phyloP scores from a whole-genome alignment of 2,797 vertebrate species.

The Chiloscyllium punctatum region DNA sequence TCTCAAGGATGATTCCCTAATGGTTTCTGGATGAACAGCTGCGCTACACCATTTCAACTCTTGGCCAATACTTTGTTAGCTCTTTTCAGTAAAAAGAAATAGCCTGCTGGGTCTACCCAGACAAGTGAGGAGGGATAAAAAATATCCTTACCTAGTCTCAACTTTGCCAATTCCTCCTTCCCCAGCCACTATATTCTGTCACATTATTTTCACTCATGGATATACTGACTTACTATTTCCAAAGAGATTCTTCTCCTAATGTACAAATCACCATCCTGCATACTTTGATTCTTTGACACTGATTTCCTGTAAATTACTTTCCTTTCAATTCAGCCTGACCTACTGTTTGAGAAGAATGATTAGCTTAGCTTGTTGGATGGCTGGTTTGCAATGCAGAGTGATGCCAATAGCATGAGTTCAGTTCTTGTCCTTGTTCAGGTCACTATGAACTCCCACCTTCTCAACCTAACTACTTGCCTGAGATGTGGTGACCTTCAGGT shows the following conservation, averaged over 20 bases:
- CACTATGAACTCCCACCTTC: no score
- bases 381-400: no score
- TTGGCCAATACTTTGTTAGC: neutral
- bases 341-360: no score
- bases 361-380: no score
- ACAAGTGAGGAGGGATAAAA: neutral
- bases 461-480: no score
- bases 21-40: neutral
- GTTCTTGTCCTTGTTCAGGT: no score
- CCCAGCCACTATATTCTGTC: neutral
- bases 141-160: neutral
- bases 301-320: neutral
- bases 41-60: neutral
- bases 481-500: no score
- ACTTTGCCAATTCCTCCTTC: neutral
- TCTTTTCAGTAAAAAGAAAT: neutral
- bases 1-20: neutral
- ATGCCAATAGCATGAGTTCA: no score
- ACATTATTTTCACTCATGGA: neutral
- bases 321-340: neutral
- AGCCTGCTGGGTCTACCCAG: neutral
- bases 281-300: neutral
- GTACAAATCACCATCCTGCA: neutral
- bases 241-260: neutral
- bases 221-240: neutral